Conservation (phyloP, 2,888 invertebrate genomes). For the Tiliacea citrago region DNA sequence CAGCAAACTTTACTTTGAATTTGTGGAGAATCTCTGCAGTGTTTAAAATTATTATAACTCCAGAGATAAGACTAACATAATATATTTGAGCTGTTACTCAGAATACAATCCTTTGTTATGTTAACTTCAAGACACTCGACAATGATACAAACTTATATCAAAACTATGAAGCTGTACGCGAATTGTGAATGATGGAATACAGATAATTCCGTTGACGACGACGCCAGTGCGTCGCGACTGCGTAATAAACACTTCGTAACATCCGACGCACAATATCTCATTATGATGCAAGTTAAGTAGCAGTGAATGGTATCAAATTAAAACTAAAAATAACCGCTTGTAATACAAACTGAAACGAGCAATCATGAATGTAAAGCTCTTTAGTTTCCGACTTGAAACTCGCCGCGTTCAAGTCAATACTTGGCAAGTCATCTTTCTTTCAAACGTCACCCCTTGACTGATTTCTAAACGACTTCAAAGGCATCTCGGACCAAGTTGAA, state of each 20-base stretch:
- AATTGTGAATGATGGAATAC: conserved; percentile 59
- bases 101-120: conserved; percentile 48
- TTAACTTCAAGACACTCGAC: conserved; percentile 42
- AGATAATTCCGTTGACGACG: conserved; percentile 64
- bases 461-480: conserved; percentile 63
- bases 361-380: conserved; percentile 52
- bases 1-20: conserved; percentile 17
- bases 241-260: conserved; percentile 81
- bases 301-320: conserved; percentile 58
- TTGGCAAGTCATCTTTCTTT: conserved; percentile 65
- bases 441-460: conserved; percentile 61
- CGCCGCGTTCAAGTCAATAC: conserved; percentile 51
- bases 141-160: conserved; percentile 44
- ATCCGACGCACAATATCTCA: conserved; percentile 74
- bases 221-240: conserved; percentile 79
- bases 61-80: conserved; percentile 24
- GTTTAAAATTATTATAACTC: conserved; percentile 33
- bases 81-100: conserved; percentile 27
- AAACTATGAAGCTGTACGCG: conserved; percentile 44
- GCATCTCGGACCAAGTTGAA: conserved; percentile 52
- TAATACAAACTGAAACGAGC: conserved; percentile 41
- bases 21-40: conserved; percentile 24
- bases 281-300: conserved; percentile 75
- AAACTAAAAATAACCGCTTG: conserved; percentile 45
- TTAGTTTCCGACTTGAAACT: conserved; percentile 50